A percentile compares a stretch with the other conserved stretches of the same genome.
These are phyloP conservation scores for Acronicta psi DNA, from an alignment of 2,888 invertebrate species.

Conservation along the genomic window DNA sequence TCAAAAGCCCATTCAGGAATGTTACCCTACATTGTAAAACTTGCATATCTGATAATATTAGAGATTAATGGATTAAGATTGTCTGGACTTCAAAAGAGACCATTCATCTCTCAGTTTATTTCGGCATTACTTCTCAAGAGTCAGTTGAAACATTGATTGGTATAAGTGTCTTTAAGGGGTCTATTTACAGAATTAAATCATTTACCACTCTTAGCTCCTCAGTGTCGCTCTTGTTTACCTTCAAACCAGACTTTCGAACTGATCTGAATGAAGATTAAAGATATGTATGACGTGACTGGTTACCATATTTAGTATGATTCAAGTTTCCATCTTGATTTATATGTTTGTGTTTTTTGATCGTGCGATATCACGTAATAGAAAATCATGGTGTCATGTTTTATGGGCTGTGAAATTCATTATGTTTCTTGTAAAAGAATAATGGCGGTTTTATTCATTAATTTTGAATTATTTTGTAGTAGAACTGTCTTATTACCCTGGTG, in stretches of 20 bases:
- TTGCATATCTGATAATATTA: too few relatives aligned
- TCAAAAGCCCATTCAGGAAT: too few relatives aligned
- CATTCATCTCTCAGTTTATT: too few relatives aligned
- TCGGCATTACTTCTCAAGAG: too few relatives aligned
- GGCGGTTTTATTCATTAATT: background rate
- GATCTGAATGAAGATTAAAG: constrained; percentile 38
- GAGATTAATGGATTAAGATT: too few relatives aligned
- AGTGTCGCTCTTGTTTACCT: constrained; percentile 17
- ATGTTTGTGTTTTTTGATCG: constrained; percentile 51
- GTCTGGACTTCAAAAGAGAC: too few relatives aligned
- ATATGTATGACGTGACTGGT: constrained; percentile 53
- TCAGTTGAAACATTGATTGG: too few relatives aligned
- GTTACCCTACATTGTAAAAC: too few relatives aligned
- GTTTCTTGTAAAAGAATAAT: constrained; percentile 7
- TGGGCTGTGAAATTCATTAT: constrained; percentile 10
- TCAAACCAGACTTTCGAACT: constrained; percentile 41
- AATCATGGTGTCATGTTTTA: constrained; percentile 34
- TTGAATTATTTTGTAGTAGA: background rate
- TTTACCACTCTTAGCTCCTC: constrained; percentile 24
- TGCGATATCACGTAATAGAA: constrained; percentile 49
- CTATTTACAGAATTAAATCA: too few relatives aligned
- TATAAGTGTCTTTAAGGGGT: too few relatives aligned
- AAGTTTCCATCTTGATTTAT: constrained; percentile 65
- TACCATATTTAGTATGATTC: constrained; percentile 63
- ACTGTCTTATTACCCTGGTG: too few relatives aligned